A percentile compares a stretch with the other conserved stretches of the same genome.
Evolutionary conservation across 2,888 invertebrate species (phyloP).

Genomic region (Reticulitermes lucifugus): DNA sequence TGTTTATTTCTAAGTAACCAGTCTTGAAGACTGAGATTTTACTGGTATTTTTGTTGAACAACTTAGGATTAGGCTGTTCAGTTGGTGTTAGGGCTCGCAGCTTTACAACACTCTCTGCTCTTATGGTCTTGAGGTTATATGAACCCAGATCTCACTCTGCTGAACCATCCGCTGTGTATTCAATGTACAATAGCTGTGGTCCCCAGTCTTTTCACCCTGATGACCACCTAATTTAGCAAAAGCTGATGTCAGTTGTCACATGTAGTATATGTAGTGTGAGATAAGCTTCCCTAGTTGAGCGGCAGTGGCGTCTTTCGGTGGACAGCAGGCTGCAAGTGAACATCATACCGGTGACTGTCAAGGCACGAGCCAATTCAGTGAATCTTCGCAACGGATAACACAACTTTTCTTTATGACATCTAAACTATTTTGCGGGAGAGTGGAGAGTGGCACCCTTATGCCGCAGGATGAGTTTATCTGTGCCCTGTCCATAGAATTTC

Average conservation of each 20-base stretch:
- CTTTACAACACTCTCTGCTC: not conserved
- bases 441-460: too few species aligned
- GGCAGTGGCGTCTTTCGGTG: too few species aligned
- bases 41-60: not conserved
- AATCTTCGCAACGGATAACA: too few species aligned
- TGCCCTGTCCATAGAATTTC: too few species aligned
- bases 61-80: not conserved
- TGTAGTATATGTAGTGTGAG: not conserved
- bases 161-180: not conserved
- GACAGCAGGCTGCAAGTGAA: too few species aligned
- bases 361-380: too few species aligned
- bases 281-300: not conserved
- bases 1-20: conserved; percentile 1
- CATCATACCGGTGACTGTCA: too few species aligned
- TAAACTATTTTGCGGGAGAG: too few species aligned
- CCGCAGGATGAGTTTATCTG: too few species aligned
- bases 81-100: not conserved
- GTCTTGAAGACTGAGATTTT: not conserved
- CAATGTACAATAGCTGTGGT: not conserved
- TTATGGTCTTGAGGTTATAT: not conserved
- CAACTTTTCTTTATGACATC: too few species aligned
- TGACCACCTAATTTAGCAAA: not conserved
- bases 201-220: not conserved
- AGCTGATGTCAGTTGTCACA: not conserved
- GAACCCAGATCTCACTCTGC: not conserved